Conservation (phyloP, 53 echinoderm and acorn worm species). For the Henricia sp. region DNA sequence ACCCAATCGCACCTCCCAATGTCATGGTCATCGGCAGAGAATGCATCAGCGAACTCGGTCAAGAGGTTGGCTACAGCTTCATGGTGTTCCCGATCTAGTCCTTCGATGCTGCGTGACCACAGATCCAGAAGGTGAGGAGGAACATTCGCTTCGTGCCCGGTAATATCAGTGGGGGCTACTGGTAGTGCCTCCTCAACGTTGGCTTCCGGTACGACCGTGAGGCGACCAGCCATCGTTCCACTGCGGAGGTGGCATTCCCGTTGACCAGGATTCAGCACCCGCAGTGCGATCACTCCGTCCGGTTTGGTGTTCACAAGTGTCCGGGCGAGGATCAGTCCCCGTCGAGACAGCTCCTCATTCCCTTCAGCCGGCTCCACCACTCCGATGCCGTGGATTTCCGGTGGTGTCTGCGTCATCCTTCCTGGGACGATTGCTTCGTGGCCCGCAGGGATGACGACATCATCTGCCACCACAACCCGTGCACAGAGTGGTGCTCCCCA, state of each 20-base stretch:
- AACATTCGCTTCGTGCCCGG: no score
- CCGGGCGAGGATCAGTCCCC: background rate
- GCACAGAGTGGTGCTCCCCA: slow-evolving; percentile 12
- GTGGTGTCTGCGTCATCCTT: no score
- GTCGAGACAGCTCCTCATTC: background rate
- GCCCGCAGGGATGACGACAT: slow-evolving; percentile 16
- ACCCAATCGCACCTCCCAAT: slow-evolving; percentile 7
- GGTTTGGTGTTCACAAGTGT: no score
- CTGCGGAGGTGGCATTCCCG: slow-evolving; percentile 11
- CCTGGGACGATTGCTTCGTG: slow-evolving; percentile 41
- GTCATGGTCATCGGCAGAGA: no score
- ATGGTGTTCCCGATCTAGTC: no score
- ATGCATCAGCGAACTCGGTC: background rate
- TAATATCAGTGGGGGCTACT: background rate
- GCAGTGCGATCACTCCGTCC: background rate
- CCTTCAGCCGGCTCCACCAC: background rate
- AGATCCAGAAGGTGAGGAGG: no score
- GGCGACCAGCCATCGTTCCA: background rate
- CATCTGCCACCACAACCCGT: slow-evolving; percentile 23
- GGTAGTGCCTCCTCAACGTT: background rate
- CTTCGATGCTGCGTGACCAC: no score
- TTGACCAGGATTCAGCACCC: background rate
- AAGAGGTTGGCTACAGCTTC: background rate
- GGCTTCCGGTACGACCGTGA: background rate
- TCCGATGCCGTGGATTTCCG: background rate